Conservation (phyloP, 1,140 invertebrate genomes). For the Drosophila orena region DNA sequence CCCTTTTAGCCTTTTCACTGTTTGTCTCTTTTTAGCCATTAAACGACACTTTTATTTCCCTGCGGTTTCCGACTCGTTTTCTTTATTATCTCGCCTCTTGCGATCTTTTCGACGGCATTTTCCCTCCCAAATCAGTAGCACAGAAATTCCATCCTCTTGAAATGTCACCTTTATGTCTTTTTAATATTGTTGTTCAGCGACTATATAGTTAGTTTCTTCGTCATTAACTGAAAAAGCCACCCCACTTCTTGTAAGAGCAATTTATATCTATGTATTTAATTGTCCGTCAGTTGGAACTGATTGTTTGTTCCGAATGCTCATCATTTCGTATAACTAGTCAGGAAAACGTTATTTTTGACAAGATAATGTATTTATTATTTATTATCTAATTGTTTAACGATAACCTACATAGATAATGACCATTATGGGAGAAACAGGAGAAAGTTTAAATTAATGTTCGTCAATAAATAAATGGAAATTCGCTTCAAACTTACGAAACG, state of each 20-base stretch:
- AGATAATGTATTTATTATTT: background rate
- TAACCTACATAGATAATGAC: no score
- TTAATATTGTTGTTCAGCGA: constrained; percentile 75
- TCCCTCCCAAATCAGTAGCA: constrained; percentile 9
- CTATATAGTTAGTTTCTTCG: background rate
- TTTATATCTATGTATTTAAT: background rate
- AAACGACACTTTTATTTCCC: constrained; percentile 68
- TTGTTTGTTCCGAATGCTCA: constrained; percentile 6
- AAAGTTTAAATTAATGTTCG: no score
- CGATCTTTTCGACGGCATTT: constrained; percentile 43
- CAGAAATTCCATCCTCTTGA: constrained; percentile 14
- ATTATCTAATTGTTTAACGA: background rate
- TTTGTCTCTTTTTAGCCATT: constrained; percentile 29
- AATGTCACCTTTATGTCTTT: constrained; percentile 74
- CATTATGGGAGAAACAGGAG: no score
- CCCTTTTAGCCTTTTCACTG: constrained; percentile 32
- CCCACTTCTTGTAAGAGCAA: background rate
- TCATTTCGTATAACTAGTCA: constrained; percentile 31
- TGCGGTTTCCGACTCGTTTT: constrained; percentile 68
- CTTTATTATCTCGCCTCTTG: constrained; percentile 42
- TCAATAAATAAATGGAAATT: no score
- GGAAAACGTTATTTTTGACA: no score
- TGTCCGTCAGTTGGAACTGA: constrained; percentile 15
- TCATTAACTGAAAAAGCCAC: background rate
- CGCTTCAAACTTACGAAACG: no score